Base-by-base conservation (phyloP, 1,140 invertebrate species). In the Drosophila nigromelanica region DNA sequence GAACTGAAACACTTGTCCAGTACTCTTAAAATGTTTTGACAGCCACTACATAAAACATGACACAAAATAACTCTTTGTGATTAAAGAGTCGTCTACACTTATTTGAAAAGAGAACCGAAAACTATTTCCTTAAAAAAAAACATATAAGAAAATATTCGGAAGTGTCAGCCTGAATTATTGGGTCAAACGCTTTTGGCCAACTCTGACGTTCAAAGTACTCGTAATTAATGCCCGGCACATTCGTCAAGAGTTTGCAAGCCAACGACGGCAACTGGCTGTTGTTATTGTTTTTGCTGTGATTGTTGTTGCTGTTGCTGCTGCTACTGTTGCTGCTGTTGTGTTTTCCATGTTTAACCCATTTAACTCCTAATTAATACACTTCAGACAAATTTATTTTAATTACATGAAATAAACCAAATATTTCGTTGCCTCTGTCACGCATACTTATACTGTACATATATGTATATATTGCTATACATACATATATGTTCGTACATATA, bases 321-420 rank as follows among this genome's bases (percentile, higher is more conserved):
- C 27, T 27, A 27, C 24, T 50, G 35, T 33, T 52, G 27, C 24
- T 50, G 35, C 33, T 52, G 27, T 21, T 73, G 63, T 62, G 69
- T 58, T 68, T 75, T 69, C 72, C 60, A 72, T 73, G 73, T 68
- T 86, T 86, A 87, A 87, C 82, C 82, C 82, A 87, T 89, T 87
- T 87, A 87, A 87, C 83, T 89, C 83, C 82, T 87, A 87, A 87
- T 87, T 87, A 87, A 87, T 87, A 87, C 82, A 87, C 82, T 87
- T 87, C 82, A 87, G 82, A 73, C 75, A 82, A 87, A 87, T 87
- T 87, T 80, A 82, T 82, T 87, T 87, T 87, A 87, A 87, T 87
- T 87, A 89, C 83, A 87, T 63, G 77, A 82, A 89, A 87, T 87
- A 86, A 86, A 86, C 63, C 78, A 86, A 86, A 86, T 86, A 86